Evolutionary conservation across 2,113 vertebrate genomes (phyloP).

Genomic region (Microtus montanus): DNA sequence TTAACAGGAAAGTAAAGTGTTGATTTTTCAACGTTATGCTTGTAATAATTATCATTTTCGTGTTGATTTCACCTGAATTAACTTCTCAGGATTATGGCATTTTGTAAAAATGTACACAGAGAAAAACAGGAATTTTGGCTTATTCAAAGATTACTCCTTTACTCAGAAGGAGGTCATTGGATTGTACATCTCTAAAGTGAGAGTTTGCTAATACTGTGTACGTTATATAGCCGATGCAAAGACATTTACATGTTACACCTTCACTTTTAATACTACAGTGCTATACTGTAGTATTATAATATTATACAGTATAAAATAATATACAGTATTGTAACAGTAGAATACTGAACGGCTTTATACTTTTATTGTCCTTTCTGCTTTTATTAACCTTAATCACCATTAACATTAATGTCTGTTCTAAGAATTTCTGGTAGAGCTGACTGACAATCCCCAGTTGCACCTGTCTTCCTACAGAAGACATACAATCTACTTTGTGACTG

Average conservation of each 20-base stretch:
- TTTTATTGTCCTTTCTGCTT: neutral
- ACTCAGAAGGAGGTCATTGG: neutral
- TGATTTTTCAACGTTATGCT: neutral
- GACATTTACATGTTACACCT: neutral
- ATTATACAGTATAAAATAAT: neutral
- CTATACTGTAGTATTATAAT: neutral
- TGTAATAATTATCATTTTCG: slow-evolving; percentile 36
- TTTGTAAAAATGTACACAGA: slow-evolving; percentile 37
- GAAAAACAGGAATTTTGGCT: slow-evolving; percentile 4
- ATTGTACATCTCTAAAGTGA: neutral
- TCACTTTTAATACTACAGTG: neutral
- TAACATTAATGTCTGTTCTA: neutral
- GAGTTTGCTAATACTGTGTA: neutral
- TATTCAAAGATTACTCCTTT: neutral
- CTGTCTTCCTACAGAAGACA: neutral
- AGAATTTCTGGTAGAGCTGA: neutral
- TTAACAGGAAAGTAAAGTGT: neutral
- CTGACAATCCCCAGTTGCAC: neutral
- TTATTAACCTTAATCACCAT: slow-evolving; percentile 6
- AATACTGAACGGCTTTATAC: neutral
- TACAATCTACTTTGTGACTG: neutral
- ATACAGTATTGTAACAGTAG: neutral
- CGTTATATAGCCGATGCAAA: neutral
- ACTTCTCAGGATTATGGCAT: neutral
- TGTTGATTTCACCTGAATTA: slow-evolving; percentile 45